Conservation (phyloP, 2,888 invertebrate genomes). For the Cistogaster globosa region DNA sequence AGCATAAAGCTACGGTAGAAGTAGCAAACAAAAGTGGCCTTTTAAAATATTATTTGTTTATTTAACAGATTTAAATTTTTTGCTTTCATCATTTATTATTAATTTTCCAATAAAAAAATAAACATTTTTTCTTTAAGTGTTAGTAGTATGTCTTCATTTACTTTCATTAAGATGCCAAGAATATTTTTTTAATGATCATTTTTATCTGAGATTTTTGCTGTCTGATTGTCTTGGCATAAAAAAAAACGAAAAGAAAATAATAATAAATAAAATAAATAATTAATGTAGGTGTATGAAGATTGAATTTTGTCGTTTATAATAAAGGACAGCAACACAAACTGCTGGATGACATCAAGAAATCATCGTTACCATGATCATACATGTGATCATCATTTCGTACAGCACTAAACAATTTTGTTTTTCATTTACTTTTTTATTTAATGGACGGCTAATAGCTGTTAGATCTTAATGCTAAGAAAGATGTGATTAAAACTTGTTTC, state of each 20-base stretch:
- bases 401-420: conserved; percentile 21
- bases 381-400: conserved; percentile 29
- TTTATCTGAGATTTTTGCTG: conserved; percentile 16
- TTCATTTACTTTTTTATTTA: neutral
- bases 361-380: conserved; percentile 27
- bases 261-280: conserved; percentile 24
- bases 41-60: too few species aligned
- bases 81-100: too few species aligned
- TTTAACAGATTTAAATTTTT: too few species aligned
- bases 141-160: conserved; percentile 32
- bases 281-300: conserved; percentile 59
- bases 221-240: conserved; percentile 7
- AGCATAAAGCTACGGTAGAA: too few species aligned
- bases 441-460: too few species aligned
- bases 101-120: neutral
- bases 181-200: conserved; percentile 53
- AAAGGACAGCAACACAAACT: conserved; percentile 19
- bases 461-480: too few species aligned
- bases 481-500: neutral
- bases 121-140: neutral
- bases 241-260: conserved; percentile 2
- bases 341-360: conserved; percentile 52
- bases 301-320: conserved; percentile 12
- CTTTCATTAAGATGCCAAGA: conserved; percentile 44
- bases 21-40: too few species aligned